Conservation (phyloP, 2,888 invertebrate genomes). For the Amiota minor region DNA sequence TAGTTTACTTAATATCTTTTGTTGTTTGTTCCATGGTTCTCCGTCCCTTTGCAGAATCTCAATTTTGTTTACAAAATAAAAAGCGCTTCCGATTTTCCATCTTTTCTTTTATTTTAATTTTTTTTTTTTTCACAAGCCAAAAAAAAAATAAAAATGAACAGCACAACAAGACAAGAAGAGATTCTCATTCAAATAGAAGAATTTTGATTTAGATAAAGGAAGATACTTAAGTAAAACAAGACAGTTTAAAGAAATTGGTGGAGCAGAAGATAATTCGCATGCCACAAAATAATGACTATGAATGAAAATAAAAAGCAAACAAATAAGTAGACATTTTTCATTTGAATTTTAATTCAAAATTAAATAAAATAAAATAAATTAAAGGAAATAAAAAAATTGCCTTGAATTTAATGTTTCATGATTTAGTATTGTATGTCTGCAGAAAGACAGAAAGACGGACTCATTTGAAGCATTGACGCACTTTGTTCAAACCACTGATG, state of each 20-base stretch:
- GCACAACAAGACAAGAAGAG: neutral
- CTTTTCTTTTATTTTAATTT: neutral
- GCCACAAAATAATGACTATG: neutral
- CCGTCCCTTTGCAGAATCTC: neutral
- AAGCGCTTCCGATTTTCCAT: neutral
- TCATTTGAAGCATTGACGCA: neutral
- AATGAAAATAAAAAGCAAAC: slow-evolving; percentile 8
- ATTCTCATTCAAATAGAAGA: neutral
- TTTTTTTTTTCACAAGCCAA: neutral
- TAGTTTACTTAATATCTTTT: slow-evolving; percentile 4
- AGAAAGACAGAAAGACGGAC: no score
- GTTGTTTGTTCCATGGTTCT: neutral
- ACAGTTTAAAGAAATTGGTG: neutral
- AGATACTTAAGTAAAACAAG: neutral
- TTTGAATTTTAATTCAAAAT: neutral
- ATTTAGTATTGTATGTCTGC: neutral
- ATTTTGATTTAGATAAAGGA: neutral
- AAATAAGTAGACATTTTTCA: slow-evolving; percentile 1
- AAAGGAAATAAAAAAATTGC: neutral
- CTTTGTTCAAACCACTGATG: neutral
- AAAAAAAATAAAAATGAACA: neutral
- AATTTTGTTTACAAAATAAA: no score
- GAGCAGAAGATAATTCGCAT: slow-evolving; percentile 7
- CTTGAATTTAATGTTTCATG: neutral
- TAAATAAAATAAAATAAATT: no score